Conservation (phyloP, 2,113 vertebrate species). For the Cololabis saira region DNA sequence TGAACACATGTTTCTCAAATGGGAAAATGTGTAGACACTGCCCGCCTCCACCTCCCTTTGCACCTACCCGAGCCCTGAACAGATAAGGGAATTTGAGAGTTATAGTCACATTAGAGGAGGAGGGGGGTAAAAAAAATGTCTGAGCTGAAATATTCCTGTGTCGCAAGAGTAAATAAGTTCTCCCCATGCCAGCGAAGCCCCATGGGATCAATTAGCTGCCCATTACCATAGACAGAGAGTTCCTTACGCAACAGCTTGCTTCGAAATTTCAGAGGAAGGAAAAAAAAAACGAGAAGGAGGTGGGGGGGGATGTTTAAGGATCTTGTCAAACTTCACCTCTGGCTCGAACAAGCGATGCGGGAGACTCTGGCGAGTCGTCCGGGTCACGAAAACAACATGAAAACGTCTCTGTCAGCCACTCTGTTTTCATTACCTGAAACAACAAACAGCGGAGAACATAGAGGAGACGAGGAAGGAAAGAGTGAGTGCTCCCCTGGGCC, state of each 20-base stretch:
- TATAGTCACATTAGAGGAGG: constrained; percentile 61
- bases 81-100: constrained; percentile 66
- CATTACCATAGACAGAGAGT: constrained; percentile 61
- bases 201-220: constrained; percentile 71
- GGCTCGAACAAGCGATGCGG: constrained; percentile 72
- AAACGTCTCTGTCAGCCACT: constrained; percentile 75
- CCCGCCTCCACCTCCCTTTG: constrained; percentile 52
- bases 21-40: constrained; percentile 54
- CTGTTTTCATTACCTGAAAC: constrained; percentile 82
- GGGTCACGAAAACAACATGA: constrained; percentile 73
- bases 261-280: constrained; percentile 42
- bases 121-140: constrained; percentile 36
- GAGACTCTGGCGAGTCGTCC: constrained; percentile 70
- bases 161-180: constrained; percentile 72
- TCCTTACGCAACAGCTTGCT: constrained; percentile 60
- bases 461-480: constrained; percentile 64
- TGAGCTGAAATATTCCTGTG: constrained; percentile 61
- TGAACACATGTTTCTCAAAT: constrained; percentile 57
- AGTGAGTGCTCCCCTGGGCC: constrained; percentile 68
- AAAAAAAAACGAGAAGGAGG: neutral
- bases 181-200: constrained; percentile 53
- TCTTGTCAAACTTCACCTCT: constrained; percentile 74
- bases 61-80: constrained; percentile 56
- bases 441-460: constrained; percentile 63
- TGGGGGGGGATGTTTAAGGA: constrained; percentile 44